Evolutionary conservation across 2,797 vertebrate species (phyloP).

Genomic region (Labroides dimidiatus): DNA sequence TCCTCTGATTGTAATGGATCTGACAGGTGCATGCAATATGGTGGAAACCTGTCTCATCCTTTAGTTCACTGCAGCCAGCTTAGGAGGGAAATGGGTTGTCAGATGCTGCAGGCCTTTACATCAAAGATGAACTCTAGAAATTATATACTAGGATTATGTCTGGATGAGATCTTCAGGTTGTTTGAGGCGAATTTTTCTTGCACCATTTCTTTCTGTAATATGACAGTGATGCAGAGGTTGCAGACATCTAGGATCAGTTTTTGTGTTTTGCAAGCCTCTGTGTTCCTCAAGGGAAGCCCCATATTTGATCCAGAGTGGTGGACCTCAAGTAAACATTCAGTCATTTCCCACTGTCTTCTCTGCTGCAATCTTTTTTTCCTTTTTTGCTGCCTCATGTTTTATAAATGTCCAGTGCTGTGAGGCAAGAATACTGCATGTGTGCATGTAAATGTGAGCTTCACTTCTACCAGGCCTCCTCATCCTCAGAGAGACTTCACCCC

Average conservation of each 20-base stretch:
- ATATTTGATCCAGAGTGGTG: constrained; percentile 5
- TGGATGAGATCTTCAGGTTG: neutral
- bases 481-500: constrained; percentile 2
- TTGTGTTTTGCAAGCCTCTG: neutral
- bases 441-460: constrained; percentile 17
- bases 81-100: constrained; percentile 43
- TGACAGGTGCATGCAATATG: constrained; percentile 76
- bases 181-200: neutral
- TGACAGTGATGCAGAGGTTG: constrained; percentile 3
- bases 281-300: neutral
- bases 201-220: constrained; percentile 7
- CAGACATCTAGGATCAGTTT: neutral
- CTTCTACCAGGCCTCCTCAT: constrained; percentile 18
- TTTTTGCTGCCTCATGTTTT: constrained; percentile 65
- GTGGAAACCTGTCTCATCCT: constrained; percentile 67
- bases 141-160: constrained; percentile 19
- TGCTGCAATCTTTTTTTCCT: constrained; percentile 23
- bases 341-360: constrained; percentile 10
- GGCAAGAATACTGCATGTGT: constrained; percentile 19
- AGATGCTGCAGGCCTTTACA: constrained; percentile 33
- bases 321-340: constrained; percentile 32
- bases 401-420: constrained; percentile 59
- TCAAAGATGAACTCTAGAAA: constrained; percentile 25
- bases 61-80: constrained; percentile 45
- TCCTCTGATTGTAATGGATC: constrained; percentile 62